These are phyloP conservation scores for Amaurobius ferox DNA, from an alignment of 2,888 invertebrate species.

Conservation along the genomic window DNA sequence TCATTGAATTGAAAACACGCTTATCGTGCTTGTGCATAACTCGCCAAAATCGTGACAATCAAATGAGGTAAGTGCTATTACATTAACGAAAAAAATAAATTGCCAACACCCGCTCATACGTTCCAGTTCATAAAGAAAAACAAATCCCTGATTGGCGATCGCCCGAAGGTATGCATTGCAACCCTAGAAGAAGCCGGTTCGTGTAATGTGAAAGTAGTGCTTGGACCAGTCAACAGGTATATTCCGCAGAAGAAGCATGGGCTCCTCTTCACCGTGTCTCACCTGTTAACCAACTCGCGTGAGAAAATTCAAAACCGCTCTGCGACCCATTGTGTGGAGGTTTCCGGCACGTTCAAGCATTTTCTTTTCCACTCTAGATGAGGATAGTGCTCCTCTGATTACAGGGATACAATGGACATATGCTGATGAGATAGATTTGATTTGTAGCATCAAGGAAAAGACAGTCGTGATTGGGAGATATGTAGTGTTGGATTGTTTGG, in stretches of 20 bases:
- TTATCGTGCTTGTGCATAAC: no score
- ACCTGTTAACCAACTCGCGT: constrained; percentile 56
- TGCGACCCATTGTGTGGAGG: constrained; percentile 28
- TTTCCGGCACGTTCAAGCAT: constrained; percentile 50
- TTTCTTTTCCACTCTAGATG: constrained; percentile 22
- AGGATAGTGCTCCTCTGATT: background rate
- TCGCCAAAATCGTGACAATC: no score
- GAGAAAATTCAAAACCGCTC: constrained; percentile 53
- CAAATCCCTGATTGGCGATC: background rate
- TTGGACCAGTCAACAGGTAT: constrained; percentile 48
- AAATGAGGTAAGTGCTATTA: no score
- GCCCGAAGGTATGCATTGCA: background rate
- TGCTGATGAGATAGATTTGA: background rate
- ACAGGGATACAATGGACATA: constrained; percentile 7
- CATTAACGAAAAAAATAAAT: no score
- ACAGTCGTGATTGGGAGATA: constrained; percentile 2
- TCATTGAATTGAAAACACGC: no score
- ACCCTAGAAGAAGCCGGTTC: constrained; percentile 34
- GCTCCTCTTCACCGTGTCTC: constrained; percentile 16
- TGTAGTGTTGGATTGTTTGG: background rate
- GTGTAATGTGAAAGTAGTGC: constrained; percentile 1
- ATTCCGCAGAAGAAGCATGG: background rate
- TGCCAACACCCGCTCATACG: no score
- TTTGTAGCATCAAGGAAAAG: constrained; percentile 1
- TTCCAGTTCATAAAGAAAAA: no score